Evolutionary conservation across 2,888 invertebrate species (phyloP).

Genomic region (Chrysina gloriosa): DNA sequence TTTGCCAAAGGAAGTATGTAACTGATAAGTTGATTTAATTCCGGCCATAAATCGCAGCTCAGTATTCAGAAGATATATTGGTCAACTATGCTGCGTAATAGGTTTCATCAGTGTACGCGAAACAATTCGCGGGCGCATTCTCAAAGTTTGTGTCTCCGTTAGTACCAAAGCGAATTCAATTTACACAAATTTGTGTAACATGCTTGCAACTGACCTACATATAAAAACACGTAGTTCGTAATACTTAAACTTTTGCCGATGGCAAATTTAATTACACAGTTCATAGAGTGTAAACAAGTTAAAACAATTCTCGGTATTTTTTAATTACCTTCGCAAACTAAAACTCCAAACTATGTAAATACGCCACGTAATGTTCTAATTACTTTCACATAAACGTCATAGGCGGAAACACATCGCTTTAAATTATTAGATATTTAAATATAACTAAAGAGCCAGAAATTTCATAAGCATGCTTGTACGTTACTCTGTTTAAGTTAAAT

Average conservation of each 20-base stretch:
- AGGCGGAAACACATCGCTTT: not conserved
- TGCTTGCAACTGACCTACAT: constrained; percentile 23
- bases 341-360: not conserved
- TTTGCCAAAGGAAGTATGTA: too few species aligned
- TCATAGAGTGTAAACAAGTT: constrained; percentile 4
- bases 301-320: not conserved
- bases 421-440: not conserved
- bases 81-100: constrained; percentile 15
- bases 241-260: constrained; percentile 28
- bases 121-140: constrained; percentile 7
- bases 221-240: constrained; percentile 22
- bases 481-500: too few species aligned
- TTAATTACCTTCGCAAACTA: not conserved
- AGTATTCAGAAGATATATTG: not conserved
- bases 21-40: too few species aligned
- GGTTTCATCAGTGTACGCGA: constrained; percentile 6
- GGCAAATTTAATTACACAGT: constrained; percentile 27
- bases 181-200: constrained; percentile 26
- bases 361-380: not conserved
- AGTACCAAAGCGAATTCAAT: constrained; percentile 30
- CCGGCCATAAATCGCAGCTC: too few species aligned
- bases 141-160: constrained; percentile 5
- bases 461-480: too few species aligned
- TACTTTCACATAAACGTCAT: not conserved
- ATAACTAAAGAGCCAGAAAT: too few species aligned